These are phyloP conservation scores for Coboldia fuscipes DNA, from an alignment of 1,140 invertebrate genomes.

Conservation along the genomic window DNA sequence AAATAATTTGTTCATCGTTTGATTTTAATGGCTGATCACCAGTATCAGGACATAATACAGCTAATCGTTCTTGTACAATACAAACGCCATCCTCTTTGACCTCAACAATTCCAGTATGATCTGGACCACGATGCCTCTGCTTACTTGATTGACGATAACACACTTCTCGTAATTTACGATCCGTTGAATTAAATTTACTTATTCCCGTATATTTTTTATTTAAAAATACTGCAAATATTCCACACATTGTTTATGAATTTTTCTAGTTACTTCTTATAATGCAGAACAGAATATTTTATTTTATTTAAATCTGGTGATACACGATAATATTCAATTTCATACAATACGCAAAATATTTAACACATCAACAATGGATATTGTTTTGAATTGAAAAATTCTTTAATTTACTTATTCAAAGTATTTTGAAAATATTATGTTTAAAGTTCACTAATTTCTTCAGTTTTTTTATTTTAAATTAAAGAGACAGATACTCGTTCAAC, in stretches of 20 bases:
- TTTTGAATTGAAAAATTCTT: too few relatives aligned
- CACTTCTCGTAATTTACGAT: slow-evolving; percentile 14
- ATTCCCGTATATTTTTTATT: slow-evolving; percentile 7
- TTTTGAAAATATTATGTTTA: too few relatives aligned
- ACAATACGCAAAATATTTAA: too few relatives aligned
- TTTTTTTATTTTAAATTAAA: too few relatives aligned
- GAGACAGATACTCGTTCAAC: too few relatives aligned
- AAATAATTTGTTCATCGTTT: slow-evolving; percentile 10
- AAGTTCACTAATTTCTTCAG: too few relatives aligned
- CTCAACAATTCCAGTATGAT: slow-evolving; percentile 15
- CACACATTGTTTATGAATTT: slow-evolving; percentile 12
- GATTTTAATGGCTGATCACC: slow-evolving; percentile 18
- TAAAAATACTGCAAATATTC: slow-evolving; percentile 20
- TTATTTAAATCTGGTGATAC: too few relatives aligned
- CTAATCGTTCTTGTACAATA: slow-evolving; percentile 16
- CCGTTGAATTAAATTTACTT: slow-evolving; percentile 7
- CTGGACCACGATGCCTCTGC: slow-evolving; percentile 19
- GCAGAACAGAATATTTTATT: too few relatives aligned
- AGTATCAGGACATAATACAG: slow-evolving; percentile 12
- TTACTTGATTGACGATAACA: slow-evolving; percentile 17
- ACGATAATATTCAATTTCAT: too few relatives aligned
- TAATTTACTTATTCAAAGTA: too few relatives aligned
- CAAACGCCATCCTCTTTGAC: slow-evolving; percentile 14
- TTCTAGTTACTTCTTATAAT: too few relatives aligned
- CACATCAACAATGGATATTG: too few relatives aligned